Evolutionary conservation across 2,797 vertebrate genomes (phyloP).

Genomic region (Spinus olivaceus): DNA sequence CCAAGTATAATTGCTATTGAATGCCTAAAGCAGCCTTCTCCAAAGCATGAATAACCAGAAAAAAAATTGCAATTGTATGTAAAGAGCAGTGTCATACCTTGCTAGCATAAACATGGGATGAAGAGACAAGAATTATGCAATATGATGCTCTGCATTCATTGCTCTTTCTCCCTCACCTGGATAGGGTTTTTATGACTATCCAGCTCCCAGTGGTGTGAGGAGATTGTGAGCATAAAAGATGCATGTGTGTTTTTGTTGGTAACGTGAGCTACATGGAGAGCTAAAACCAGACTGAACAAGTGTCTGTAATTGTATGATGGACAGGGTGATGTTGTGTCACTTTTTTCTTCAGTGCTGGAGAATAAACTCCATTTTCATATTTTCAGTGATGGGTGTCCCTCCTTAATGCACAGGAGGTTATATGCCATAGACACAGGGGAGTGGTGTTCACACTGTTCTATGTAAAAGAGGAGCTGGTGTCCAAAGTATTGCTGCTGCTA

Average conservation of each 20-base stretch:
- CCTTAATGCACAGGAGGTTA: neutral
- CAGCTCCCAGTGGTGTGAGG: neutral
- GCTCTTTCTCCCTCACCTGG: neutral
- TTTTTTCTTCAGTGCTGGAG: neutral
- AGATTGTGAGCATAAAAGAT: neutral
- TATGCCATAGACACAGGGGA: neutral
- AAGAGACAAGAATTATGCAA: neutral
- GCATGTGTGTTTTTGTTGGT: neutral
- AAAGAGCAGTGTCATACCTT: slow-evolving; percentile 48
- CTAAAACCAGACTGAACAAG: neutral
- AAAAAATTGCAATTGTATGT: slow-evolving; percentile 62
- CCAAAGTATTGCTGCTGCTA: neutral
- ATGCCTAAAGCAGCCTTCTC: slow-evolving; percentile 73
- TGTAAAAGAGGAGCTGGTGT: neutral
- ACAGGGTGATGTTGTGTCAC: neutral
- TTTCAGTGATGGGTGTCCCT: neutral
- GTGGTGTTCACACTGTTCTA: neutral
- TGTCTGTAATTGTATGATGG: neutral
- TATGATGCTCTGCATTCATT: neutral
- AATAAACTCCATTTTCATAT: neutral
- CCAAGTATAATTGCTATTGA: slow-evolving; percentile 79
- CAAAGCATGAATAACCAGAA: slow-evolving; percentile 70
- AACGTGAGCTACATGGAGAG: neutral
- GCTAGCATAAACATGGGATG: neutral
- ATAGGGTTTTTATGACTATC: neutral